Base-by-base conservation (phyloP, 2,797 vertebrate species). In the Helarctos malayanus region DNA sequence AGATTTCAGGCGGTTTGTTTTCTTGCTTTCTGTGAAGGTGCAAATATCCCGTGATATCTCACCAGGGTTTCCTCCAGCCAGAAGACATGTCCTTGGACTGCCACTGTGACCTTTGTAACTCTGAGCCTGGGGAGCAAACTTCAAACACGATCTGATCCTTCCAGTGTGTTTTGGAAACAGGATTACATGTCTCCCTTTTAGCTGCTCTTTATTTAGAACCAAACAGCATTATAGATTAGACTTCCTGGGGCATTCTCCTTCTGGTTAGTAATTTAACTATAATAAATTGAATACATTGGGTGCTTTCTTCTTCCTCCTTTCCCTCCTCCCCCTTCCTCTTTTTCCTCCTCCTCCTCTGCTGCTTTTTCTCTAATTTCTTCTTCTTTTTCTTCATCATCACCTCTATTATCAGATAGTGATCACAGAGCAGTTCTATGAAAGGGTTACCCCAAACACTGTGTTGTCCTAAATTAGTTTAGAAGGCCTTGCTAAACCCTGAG, bases 121-220 rank as follows among this genome's bases (percentile, higher is more conserved):
- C 89, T 91, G 45, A 96, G n/a, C 27, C 15, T 71, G 32, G 32
- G 25, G 19, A 69, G 5, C 63, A 49, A 87, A 75, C 54, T 71
- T 59, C 68, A 45, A 68, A 81, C 27, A 12, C 16, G 52, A 29
- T 75, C 76, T 56, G n/a, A 69, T 95, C n/a, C 15, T 97, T 94
- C 54, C 57, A 61, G 29, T 95, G 21, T 93, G 52, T 92, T 95
- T 96, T 80, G 32, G 87, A 95, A 94, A 91, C 21, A 61, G 25
- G 2, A 84, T 87, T 91, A 73, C 45, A 19, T 32, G 6, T 93
- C 10, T 94, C 12, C 9, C 82, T 94, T 29, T 57, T 65, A 89
- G 85, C 41, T 61, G 7, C 25, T 61, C 35, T 96, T 86, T 91
- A 92, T 83, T 95, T 95, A 95, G 92, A 81, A 96, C 69, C 23